A percentile compares a stretch with the other conserved stretches of the same genome.
These are phyloP conservation scores for Chaenocephalus aceratus DNA, from an alignment of 2,113 vertebrate genomes.

Conservation along the genomic window DNA sequence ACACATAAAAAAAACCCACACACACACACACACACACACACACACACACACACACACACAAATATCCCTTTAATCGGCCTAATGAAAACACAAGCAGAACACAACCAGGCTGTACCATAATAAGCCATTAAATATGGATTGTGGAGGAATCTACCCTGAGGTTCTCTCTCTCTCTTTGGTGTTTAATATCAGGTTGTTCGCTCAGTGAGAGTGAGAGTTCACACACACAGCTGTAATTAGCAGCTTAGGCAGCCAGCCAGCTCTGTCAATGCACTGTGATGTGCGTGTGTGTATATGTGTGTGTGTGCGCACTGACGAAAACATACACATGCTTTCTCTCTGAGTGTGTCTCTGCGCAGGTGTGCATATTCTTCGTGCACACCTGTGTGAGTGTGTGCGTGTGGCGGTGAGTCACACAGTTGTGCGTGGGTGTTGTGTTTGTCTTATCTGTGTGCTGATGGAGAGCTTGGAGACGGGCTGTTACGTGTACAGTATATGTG, in stretches of 20 bases:
- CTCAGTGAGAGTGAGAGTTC: conserved; percentile 76
- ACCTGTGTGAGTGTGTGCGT: conserved; percentile 33
- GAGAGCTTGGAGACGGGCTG: conserved; percentile 73
- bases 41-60: conserved; percentile 11
- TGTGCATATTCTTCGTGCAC: conserved; percentile 51
- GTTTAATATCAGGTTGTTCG: conserved; percentile 74
- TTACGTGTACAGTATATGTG: conserved; percentile 62
- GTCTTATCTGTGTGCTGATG: conserved; percentile 76
- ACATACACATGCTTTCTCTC: conserved; percentile 30
- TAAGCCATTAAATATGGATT: conserved; percentile 79
- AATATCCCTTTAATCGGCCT: conserved; percentile 69
- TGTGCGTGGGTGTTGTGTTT: conserved; percentile 75
- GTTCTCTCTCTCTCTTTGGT: conserved; percentile 54
- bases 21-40: neutral
- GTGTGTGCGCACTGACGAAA: neutral
- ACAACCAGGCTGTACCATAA: conserved; percentile 73
- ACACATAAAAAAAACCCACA: neutral
- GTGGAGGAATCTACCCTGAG: conserved; percentile 65
- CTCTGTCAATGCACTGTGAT: conserved; percentile 60
- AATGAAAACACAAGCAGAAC: conserved; percentile 71
- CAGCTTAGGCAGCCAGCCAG: conserved; percentile 82
- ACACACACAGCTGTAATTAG: conserved; percentile 83
- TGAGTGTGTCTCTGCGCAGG: conserved; percentile 27
- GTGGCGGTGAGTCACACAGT: conserved; percentile 68
- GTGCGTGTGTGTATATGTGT: conserved; percentile 55